Evolutionary conservation across 2,797 vertebrate species (phyloP).

Genomic region (Loriculus beryllinus): DNA sequence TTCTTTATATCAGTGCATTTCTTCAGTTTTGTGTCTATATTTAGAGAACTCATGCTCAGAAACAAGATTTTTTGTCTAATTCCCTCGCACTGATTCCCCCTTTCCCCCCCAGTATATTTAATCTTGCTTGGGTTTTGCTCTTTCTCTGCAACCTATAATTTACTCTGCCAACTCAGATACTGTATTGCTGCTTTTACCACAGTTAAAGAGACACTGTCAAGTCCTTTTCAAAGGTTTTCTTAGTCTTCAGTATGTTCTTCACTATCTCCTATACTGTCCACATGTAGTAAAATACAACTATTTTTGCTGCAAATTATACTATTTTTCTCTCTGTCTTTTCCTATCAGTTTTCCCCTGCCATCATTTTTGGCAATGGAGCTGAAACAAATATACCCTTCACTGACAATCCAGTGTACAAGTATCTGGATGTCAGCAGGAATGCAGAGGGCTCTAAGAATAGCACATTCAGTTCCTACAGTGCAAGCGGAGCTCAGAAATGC

Average conservation of each 20-base stretch:
- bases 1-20: background rate
- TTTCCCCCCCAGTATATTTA: background rate
- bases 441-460: slow-evolving; percentile 44
- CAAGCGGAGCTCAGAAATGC: background rate
- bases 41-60: background rate
- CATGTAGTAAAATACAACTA: background rate
- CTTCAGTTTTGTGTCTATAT: slow-evolving; percentile 21
- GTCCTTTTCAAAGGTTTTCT: background rate
- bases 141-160: slow-evolving; percentile 26
- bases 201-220: background rate
- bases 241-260: background rate
- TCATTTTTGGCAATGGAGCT: background rate
- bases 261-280: background rate
- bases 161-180: slow-evolving; percentile 23
- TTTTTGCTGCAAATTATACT: background rate
- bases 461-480: background rate
- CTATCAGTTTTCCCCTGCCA: background rate
- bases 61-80: background rate
- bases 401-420: background rate
- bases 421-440: slow-evolving; percentile 42
- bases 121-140: slow-evolving; percentile 5
- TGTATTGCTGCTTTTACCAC: background rate
- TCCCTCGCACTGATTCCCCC: rapidly evolving
- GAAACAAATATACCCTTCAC: slow-evolving; percentile 10
- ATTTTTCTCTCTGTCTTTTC: background rate